Evolutionary conservation across 2,113 vertebrate genomes (phyloP), one percentile per base, ranked within the genome.

Genomic region (Rhagologus leucostigma): DNA sequence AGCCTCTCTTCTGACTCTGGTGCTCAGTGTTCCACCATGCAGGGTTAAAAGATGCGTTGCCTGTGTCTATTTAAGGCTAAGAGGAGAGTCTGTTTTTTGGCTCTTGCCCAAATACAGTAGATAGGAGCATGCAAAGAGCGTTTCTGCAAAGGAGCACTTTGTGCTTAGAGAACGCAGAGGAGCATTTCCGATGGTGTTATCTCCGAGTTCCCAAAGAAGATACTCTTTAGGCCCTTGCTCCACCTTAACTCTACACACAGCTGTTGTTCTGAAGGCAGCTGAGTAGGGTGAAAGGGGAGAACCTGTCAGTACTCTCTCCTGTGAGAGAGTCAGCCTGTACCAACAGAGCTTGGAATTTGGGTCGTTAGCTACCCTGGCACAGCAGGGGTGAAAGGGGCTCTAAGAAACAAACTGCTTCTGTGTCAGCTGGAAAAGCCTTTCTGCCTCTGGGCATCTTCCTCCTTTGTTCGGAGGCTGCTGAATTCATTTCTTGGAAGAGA

Each of bases 371-470:
- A 33, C 75, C 39, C 10, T 78, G 89, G 75, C 68, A 76, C 65
- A 88, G 82, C 87, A 90, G 78, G 89, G 37, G 78, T 93, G 78
- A 84, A 86, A 84, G 88, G 89, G 71, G 26, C 50, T 92, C 57
- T 77, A 86, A 76, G 83, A 89, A 93, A 80, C 60, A 87, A n/a
- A 9, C 35, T 64, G 71, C 52, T 80, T 84, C 78, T 55, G 44
- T 92, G 75, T 92, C 64, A 89, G 74, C 70, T 95, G 71, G 56
- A 73, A 95, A 91, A 94, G 68, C 53, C 63, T 94, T 93, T 84
- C 59, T 93, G 88, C 93, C 73, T 91, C 74, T 95, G 64, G 83
- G 60, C 29, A 3, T 93, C 69, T 27, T 95, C 65, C 76, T 82
- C 47, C 76, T 95, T 92, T 96, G 64, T 93, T 95, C 81, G 77